phyloP scores from a whole-genome alignment of 2,113 vertebrate species.

The Tauraco erythrolophus region DNA sequence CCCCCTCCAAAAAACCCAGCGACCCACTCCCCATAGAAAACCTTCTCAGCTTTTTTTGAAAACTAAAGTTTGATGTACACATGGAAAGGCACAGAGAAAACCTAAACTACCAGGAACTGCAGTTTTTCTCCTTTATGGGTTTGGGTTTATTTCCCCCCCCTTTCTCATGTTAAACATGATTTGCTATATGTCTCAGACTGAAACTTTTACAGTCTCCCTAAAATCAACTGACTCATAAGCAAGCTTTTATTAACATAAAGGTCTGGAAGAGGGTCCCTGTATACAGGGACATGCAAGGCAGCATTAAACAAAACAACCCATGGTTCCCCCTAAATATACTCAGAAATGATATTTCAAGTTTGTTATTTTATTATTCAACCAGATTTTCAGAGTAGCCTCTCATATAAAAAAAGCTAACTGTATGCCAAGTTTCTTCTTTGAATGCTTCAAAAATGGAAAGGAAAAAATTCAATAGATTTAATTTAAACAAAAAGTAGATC shows the following conservation, averaged over 20 bases:
- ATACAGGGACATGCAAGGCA: not conserved
- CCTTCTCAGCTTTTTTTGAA: not conserved
- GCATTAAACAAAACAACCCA: not conserved
- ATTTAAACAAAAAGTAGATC: not conserved
- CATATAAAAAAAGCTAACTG: not conserved
- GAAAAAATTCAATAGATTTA: not conserved
- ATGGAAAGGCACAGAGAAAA: not conserved
- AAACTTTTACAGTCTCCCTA: not conserved
- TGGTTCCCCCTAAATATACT: not conserved
- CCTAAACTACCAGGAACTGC: not conserved
- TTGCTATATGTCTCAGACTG: not conserved
- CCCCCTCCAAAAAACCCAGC: not conserved
- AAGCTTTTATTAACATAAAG: not conserved
- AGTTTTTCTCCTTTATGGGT: not conserved
- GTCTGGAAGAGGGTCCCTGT: not conserved
- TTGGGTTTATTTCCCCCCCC: no score
- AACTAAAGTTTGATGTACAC: not conserved
- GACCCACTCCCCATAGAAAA: not conserved
- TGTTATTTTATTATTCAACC: not conserved
- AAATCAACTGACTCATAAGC: not conserved
- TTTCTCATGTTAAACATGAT: not conserved
- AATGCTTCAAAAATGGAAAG: not conserved
- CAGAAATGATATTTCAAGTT: not conserved
- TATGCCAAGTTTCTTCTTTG: not conserved
- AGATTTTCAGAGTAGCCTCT: not conserved